phyloP scores from a whole-genome alignment of 2,113 vertebrate species.

The Erythrocercus mccallii region DNA sequence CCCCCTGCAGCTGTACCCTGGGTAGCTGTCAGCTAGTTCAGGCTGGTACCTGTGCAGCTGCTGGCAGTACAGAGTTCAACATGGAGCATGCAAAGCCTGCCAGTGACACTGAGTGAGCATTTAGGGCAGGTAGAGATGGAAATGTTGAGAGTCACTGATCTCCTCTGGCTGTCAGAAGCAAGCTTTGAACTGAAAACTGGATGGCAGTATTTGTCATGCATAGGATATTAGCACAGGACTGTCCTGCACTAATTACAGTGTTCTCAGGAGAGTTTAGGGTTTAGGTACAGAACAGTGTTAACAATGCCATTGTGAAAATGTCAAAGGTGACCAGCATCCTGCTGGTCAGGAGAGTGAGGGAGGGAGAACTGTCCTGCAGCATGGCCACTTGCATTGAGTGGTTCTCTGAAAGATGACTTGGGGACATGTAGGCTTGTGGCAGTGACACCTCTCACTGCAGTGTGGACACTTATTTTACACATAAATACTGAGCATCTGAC shows the following conservation, averaged over 20 bases:
- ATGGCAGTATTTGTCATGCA: background rate
- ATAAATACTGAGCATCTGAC: background rate
- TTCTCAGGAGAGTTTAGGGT: background rate
- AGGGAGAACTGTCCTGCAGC: fast-evolving
- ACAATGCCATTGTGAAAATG: background rate
- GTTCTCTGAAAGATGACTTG: background rate
- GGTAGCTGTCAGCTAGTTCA: background rate
- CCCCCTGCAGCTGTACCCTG: background rate
- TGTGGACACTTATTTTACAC: fast-evolving
- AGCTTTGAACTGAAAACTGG: background rate
- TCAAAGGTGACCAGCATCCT: background rate
- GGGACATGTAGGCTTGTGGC: background rate
- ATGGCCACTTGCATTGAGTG: fast-evolving
- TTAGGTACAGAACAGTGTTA: background rate
- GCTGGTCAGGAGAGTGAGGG: background rate
- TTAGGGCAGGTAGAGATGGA: background rate
- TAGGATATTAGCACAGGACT: background rate
- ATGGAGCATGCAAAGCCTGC: fast-evolving
- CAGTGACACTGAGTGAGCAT: background rate
- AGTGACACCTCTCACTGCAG: background rate
- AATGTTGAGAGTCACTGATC: background rate
- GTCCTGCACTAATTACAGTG: background rate
- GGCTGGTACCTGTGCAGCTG: background rate
- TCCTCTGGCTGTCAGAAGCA: background rate
- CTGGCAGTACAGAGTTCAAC: background rate